phyloP scores from a whole-genome alignment of 2,797 vertebrate genomes.

The Aldrovandia affinis region DNA sequence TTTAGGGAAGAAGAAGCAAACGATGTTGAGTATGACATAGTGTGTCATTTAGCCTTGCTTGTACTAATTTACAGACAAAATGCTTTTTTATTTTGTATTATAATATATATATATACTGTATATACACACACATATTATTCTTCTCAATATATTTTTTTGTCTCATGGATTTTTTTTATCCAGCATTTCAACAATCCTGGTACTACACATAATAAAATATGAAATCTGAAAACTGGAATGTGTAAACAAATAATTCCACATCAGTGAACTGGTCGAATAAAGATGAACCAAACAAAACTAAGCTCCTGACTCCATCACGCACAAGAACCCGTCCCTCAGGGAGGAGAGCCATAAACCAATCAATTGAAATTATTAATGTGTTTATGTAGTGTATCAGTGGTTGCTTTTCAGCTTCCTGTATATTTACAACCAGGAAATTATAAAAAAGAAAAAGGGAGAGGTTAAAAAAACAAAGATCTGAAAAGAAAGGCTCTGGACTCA shows the following conservation, averaged over 20 bases:
- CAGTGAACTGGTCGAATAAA: conserved; percentile 16
- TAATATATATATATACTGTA: conserved; percentile 2
- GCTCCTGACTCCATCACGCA: background rate
- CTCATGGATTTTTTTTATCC: no score
- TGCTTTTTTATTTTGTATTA: background rate
- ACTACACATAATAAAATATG: background rate
- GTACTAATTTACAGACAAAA: conserved; percentile 24
- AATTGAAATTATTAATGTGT: conserved; percentile 58
- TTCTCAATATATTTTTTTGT: no score
- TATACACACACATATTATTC: background rate
- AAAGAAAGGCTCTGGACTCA: conserved; percentile 50
- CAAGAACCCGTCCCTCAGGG: conserved; percentile 30
- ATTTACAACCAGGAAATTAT: conserved; percentile 43
- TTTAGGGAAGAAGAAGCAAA: background rate
- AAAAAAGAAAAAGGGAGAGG: conserved; percentile 29
- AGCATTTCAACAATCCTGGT: no score
- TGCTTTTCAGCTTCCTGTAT: conserved; percentile 20
- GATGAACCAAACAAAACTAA: conserved; percentile 12
- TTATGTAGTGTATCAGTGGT: conserved; percentile 48
- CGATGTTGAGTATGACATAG: background rate
- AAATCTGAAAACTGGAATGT: background rate
- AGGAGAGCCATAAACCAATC: conserved; percentile 47
- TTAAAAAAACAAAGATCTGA: conserved; percentile 32
- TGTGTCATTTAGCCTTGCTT: conserved; percentile 18
- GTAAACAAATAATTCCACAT: background rate